A percentile compares a stretch with the other conserved stretches of the same genome.
Evolutionary conservation across 2,888 invertebrate species (phyloP).

Genomic region (Griposia aprilina): DNA sequence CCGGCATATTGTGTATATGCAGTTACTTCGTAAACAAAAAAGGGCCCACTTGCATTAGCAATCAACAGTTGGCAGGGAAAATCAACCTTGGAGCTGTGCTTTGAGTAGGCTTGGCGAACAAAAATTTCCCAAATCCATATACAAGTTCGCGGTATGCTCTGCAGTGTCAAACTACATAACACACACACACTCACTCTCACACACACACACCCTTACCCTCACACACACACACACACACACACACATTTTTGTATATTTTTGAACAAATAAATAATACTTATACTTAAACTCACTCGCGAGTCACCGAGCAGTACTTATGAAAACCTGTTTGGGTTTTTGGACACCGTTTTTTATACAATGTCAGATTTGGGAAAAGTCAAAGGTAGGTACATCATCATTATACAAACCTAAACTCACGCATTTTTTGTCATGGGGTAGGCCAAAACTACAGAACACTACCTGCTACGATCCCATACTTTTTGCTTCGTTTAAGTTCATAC

Average conservation of each 20-base stretch:
- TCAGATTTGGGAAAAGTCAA: neutral
- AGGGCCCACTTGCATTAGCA: neutral
- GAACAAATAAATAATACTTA: too few relatives aligned
- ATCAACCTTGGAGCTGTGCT: neutral
- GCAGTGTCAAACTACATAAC: neutral
- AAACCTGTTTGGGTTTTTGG: neutral
- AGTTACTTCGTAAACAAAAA: constrained; percentile 20
- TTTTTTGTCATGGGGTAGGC: neutral
- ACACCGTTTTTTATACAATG: neutral
- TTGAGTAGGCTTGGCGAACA: neutral
- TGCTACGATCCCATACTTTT: neutral
- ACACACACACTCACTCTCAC: too few relatives aligned
- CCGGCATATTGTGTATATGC: neutral
- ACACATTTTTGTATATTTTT: too few relatives aligned
- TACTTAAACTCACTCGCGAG: neutral
- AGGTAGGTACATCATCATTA: neutral
- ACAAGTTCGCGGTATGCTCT: neutral
- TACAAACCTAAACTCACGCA: neutral
- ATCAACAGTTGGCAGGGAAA: constrained; percentile 24
- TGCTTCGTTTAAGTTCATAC: neutral
- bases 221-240: too few relatives aligned
- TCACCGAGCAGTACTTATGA: too few relatives aligned
- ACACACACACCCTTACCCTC: too few relatives aligned
- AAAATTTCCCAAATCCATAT: neutral
- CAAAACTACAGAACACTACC: neutral